A percentile compares a stretch with the other conserved stretches of the same genome.
Evolutionary conservation across 2,113 vertebrate genomes (phyloP).

Genomic region (Catharus fuscescens): DNA sequence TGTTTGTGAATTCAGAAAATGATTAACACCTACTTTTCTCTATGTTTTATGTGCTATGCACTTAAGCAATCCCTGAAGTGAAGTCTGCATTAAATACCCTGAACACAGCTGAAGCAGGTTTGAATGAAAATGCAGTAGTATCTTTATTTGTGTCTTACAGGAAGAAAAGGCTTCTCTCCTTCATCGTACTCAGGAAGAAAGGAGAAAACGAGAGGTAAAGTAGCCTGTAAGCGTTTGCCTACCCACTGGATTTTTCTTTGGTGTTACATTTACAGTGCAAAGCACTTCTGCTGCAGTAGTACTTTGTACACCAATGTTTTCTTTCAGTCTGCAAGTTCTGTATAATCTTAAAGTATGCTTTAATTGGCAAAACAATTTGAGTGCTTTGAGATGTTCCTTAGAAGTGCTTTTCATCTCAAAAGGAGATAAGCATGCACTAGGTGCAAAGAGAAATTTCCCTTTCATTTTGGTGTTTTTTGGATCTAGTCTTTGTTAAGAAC

Average conservation of each 20-base stretch:
- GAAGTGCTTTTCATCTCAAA: background rate
- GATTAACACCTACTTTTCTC: background rate
- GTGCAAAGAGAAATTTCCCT: background rate
- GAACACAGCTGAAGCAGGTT: background rate
- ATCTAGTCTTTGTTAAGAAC: background rate
- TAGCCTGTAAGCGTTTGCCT: background rate
- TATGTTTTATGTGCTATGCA: rapidly evolving
- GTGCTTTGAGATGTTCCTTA: background rate
- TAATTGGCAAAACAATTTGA: background rate
- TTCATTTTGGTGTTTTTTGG: background rate
- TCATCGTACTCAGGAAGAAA: constrained; percentile 97
- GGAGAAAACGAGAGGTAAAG: constrained; percentile 94
- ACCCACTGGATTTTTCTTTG: background rate
- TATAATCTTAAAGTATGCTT: background rate
- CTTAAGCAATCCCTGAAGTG: background rate
- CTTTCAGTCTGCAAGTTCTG: background rate
- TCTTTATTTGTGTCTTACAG: constrained; percentile 69
- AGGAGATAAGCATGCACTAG: background rate
- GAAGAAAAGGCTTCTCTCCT: constrained; percentile 97
- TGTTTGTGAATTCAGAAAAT: background rate
- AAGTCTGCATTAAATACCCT: background rate
- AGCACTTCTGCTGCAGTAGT: background rate
- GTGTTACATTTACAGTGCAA: background rate
- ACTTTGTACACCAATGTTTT: background rate
- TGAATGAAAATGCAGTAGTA: background rate